phyloP scores from a whole-genome alignment of 2,113 vertebrate genomes.

The Platysternon megacephalum region DNA sequence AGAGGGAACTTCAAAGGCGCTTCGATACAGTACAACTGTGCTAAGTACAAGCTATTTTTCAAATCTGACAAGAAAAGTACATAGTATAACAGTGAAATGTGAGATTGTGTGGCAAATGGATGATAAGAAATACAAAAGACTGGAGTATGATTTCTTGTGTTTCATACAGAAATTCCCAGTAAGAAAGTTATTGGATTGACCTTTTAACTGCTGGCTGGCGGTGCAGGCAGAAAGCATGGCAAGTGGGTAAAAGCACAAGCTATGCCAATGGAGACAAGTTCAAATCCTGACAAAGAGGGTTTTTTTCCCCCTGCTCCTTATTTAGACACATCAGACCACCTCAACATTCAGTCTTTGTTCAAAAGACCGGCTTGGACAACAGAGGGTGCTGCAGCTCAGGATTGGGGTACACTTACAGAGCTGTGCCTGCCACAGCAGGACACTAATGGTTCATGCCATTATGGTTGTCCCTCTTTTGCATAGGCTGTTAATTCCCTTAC shows the following conservation, averaged over 20 bases:
- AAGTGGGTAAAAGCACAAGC: not conserved
- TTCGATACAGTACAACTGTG: conserved; percentile 21
- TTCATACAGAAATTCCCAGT: not conserved
- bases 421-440: not conserved
- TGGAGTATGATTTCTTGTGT: conserved; percentile 13
- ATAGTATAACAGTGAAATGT: not conserved
- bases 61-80: not conserved
- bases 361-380: not conserved
- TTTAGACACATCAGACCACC: not conserved
- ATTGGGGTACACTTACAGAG: not conserved
- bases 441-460: not conserved
- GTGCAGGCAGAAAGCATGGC: not conserved
- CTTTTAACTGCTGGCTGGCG: conserved; percentile 22
- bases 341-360: not conserved
- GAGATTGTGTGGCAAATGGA: not conserved
- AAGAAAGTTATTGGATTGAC: not conserved
- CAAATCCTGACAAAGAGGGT: not conserved
- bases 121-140: not conserved
- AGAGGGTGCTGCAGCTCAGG: not conserved
- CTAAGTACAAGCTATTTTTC: conserved; percentile 17
- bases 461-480: not conserved
- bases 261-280: not conserved
- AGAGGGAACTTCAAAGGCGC: not conserved
- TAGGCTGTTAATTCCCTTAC: not conserved
- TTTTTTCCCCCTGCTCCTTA: not conserved